Evolutionary conservation across 2,113 vertebrate species (phyloP).

Genomic region (Rhinoptilus africanus): DNA sequence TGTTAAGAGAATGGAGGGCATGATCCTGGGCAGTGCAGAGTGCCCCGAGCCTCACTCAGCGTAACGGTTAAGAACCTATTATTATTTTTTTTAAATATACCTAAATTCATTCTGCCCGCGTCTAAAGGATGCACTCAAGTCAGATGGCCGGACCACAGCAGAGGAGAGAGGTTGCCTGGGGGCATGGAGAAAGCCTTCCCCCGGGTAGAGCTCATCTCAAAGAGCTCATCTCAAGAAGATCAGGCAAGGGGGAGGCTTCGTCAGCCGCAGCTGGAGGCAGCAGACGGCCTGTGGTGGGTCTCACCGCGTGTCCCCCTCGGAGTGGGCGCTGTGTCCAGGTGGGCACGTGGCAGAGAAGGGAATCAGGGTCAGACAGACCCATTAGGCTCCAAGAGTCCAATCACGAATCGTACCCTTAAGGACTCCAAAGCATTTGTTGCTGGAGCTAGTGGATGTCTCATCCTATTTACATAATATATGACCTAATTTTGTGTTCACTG

Average conservation of each 20-base stretch:
- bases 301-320: rapidly evolving
- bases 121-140: not conserved
- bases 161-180: not conserved
- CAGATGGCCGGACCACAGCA: not conserved
- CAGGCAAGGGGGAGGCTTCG: not conserved
- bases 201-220: not conserved
- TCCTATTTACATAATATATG: conserved; percentile 69
- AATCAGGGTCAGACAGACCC: conserved; percentile 8
- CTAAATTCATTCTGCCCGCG: not conserved
- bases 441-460: conserved; percentile 58
- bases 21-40: not conserved
- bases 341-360: not conserved
- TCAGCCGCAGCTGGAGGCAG: not conserved
- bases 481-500: conserved; percentile 65
- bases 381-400: not conserved
- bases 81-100: not conserved
- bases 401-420: not conserved
- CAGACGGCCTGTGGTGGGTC: rapidly evolving
- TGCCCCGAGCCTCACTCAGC: not conserved
- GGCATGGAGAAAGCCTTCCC: not conserved
- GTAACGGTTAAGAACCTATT: not conserved
- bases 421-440: conserved; percentile 10
- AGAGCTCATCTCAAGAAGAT: not conserved
- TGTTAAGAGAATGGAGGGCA: not conserved
- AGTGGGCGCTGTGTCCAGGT: not conserved